Conservation (phyloP, 2,113 vertebrate genomes). For the Malurus cyaneus region DNA sequence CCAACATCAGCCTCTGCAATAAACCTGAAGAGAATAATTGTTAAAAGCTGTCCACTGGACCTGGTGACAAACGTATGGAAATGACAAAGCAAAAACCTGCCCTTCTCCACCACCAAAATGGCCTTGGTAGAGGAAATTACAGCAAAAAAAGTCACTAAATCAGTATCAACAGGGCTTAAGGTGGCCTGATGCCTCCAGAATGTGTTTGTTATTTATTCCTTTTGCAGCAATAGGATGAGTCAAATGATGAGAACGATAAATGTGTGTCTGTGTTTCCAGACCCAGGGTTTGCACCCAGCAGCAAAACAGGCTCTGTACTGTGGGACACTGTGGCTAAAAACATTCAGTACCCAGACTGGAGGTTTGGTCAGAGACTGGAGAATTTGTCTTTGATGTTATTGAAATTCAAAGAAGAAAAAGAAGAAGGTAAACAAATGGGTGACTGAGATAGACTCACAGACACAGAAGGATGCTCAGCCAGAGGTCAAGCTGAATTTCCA, state of each 20-base stretch:
- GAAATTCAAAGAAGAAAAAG: neutral
- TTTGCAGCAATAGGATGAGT: neutral
- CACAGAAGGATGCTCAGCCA: neutral
- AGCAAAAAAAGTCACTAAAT: neutral
- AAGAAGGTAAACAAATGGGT: neutral
- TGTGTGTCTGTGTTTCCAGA: neutral
- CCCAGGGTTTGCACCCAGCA: neutral
- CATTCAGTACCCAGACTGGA: accelerated
- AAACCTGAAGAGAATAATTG: neutral
- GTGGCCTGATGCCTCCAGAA: neutral
- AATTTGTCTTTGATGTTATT: neutral
- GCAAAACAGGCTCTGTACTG: neutral
- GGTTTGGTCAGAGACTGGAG: neutral
- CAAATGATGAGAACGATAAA: neutral
- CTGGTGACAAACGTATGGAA: neutral
- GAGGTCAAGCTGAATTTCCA: neutral
- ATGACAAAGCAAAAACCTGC: neutral
- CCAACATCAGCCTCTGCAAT: neutral
- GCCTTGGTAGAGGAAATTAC: neutral
- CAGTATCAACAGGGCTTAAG: neutral
- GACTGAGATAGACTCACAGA: neutral
- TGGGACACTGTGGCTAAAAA: neutral
- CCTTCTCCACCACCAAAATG: neutral
- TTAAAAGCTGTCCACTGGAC: neutral
- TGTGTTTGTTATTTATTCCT: neutral